Conservation (phyloP, 2,797 vertebrate species). For the Poecilia velifera region DNA sequence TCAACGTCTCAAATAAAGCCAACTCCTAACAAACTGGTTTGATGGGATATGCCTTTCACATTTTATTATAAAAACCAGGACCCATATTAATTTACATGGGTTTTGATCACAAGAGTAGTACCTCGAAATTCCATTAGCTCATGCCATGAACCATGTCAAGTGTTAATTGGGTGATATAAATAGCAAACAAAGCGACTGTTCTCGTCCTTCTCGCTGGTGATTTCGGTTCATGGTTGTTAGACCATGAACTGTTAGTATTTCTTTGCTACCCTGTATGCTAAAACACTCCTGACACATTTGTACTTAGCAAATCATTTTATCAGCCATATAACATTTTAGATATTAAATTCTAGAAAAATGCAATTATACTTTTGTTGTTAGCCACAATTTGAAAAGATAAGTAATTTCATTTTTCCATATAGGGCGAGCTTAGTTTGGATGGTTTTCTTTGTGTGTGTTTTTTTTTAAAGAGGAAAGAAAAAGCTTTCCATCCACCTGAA, state of each 20-base stretch:
- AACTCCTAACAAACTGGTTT: slow-evolving; percentile 18
- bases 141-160: slow-evolving; percentile 43
- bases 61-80: slow-evolving; percentile 34
- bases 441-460: not conserved
- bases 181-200: not conserved
- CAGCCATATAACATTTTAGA: not conserved
- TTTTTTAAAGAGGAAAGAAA: not conserved
- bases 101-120: slow-evolving; percentile 38
- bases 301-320: not conserved
- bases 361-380: not conserved
- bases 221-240: not conserved
- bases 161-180: slow-evolving; percentile 50
- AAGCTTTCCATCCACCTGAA: not conserved
- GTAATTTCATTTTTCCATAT: not conserved
- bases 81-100: slow-evolving; percentile 33
- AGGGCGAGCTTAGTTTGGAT: not conserved
- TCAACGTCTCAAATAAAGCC: slow-evolving; percentile 13
- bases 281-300: not conserved
- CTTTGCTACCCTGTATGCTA: not conserved
- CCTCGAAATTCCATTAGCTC: slow-evolving; percentile 50
- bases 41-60: slow-evolving; percentile 54
- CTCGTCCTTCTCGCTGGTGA: not conserved
- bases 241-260: not conserved
- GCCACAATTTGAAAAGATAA: not conserved
- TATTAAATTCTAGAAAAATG: not conserved